A percentile compares a stretch with the other conserved stretches of the same genome.
phyloP scores from a whole-genome alignment of 2,113 vertebrate species.

The Ranitomeya variabilis region DNA sequence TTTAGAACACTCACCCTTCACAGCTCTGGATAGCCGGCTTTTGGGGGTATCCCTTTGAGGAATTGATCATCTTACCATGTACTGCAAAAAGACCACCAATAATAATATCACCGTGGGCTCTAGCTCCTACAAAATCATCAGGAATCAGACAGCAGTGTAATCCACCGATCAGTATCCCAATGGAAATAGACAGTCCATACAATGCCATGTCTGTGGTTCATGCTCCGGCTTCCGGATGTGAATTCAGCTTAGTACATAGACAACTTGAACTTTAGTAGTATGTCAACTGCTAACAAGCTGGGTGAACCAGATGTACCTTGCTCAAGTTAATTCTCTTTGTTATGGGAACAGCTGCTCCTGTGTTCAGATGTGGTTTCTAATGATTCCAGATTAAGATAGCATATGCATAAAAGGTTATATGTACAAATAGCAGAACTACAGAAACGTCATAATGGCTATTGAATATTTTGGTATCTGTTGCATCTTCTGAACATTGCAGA shows the following conservation, averaged over 20 bases:
- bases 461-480: conserved; percentile 34
- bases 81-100: conserved; percentile 76
- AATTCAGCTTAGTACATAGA: conserved; percentile 50
- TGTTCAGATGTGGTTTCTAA: conserved; percentile 23
- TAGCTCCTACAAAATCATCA: conserved; percentile 69
- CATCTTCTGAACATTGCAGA: conserved; percentile 2
- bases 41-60: conserved; percentile 61
- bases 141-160: conserved; percentile 67
- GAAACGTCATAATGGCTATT: conserved; percentile 31
- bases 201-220: conserved; percentile 67
- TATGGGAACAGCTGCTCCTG: conserved; percentile 46
- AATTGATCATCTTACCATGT: conserved; percentile 69
- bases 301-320: conserved; percentile 60
- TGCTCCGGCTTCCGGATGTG: conserved; percentile 51
- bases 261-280: conserved; percentile 45
- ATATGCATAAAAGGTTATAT: conserved; percentile 50
- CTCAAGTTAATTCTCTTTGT: conserved; percentile 49
- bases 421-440: conserved; percentile 39
- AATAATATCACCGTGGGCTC: conserved; percentile 70
- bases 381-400: conserved; percentile 42
- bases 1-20: conserved; percentile 72
- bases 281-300: conserved; percentile 66
- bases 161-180: conserved; percentile 55
- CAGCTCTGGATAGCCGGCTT: conserved; percentile 73
- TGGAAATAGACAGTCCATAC: conserved; percentile 60